These are phyloP conservation scores for Gerris buenoi DNA, from an alignment of 1,140 invertebrate genomes.

Conservation along the genomic window DNA sequence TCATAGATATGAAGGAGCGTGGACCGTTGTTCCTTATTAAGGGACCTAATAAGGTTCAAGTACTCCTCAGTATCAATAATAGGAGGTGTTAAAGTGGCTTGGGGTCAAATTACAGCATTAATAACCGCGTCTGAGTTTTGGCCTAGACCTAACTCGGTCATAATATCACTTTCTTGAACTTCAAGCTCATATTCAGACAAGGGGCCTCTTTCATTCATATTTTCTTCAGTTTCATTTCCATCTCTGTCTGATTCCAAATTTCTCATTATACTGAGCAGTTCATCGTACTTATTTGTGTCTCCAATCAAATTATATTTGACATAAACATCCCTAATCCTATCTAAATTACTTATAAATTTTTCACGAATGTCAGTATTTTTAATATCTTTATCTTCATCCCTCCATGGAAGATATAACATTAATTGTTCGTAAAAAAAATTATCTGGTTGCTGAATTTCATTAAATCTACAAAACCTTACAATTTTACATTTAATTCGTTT, in stretches of 20 bases:
- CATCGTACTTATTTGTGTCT: not conserved
- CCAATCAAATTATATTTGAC: not conserved
- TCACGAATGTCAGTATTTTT: not conserved
- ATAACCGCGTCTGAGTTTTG: not conserved
- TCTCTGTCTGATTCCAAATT: not conserved
- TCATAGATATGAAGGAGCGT: not conserved
- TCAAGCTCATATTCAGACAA: not conserved
- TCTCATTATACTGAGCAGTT: not conserved
- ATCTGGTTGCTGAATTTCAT: not conserved
- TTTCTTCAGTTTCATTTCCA: not conserved
- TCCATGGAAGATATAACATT: not conserved
- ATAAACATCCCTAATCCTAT: not conserved
- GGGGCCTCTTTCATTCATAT: not conserved
- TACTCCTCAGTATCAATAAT: not conserved
- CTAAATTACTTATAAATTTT: not conserved
- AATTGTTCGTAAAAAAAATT: not conserved
- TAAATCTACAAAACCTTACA: not conserved
- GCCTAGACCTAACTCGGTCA: not conserved
- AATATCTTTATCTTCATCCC: not conserved
- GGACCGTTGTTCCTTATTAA: not conserved
- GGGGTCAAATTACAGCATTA: not conserved
- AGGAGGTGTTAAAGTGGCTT: not conserved
- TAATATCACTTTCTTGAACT: not conserved
- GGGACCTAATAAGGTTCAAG: not conserved
- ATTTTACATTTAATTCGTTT: not conserved